phyloP scores from a whole-genome alignment of 2,113 vertebrate species.

The Aplodontia rufa region DNA sequence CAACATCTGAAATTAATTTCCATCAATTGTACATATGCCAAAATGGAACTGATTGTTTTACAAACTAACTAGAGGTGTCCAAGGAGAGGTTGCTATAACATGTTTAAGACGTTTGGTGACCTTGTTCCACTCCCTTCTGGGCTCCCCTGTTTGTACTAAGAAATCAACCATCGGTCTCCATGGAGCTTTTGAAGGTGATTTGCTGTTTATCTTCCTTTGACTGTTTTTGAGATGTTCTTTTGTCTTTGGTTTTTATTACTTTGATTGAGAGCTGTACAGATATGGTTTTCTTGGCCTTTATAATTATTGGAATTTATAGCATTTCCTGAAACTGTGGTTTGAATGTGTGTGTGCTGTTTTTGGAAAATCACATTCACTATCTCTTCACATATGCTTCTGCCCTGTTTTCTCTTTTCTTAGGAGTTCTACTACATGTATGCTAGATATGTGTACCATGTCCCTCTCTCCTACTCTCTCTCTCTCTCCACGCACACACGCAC shows the following conservation, averaged over 20 bases:
- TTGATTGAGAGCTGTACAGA: neutral
- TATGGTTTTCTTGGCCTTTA: neutral
- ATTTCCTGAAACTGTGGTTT: slow-evolving; percentile 33
- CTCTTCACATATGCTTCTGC: neutral
- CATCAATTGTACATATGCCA: neutral
- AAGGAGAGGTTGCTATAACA: neutral
- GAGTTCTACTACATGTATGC: neutral
- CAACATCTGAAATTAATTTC: neutral
- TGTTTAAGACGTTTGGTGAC: neutral
- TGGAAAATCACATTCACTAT: neutral
- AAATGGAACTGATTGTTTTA: neutral
- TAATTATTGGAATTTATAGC: neutral
- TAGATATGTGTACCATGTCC: neutral
- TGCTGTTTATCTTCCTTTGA: neutral
- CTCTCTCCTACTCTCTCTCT: neutral
- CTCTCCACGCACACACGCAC: too few relatives aligned
- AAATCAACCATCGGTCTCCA: neutral
- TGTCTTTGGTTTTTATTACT: neutral
- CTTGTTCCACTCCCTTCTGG: neutral
- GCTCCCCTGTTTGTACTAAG: neutral
- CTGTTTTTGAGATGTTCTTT: neutral
- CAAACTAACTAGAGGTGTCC: neutral
- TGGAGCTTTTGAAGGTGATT: neutral
- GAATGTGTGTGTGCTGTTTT: neutral
- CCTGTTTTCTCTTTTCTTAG: neutral